Percentiles rank a stretch among this genome's conserved stretches.
phyloP scores from a whole-genome alignment of 2,797 vertebrate species.

The Buceros bicornis region DNA sequence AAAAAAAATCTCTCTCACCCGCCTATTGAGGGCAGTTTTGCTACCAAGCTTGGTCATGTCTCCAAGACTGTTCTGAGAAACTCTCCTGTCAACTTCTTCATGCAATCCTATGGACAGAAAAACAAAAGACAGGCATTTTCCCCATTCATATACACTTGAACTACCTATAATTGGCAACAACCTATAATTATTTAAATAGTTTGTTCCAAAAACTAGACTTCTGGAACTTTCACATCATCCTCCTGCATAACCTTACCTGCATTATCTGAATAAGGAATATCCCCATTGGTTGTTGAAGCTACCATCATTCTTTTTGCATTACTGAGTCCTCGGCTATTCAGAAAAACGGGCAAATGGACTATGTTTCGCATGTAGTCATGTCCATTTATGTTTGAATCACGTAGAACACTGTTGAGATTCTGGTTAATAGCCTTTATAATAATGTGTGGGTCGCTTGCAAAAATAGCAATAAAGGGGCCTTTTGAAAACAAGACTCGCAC shows the following conservation, averaged over 20 bases:
- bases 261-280: constrained; percentile 82
- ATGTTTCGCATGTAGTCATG: constrained; percentile 98
- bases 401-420: constrained; percentile 94
- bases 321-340: constrained; percentile 93
- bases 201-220: not conserved
- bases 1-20: constrained; percentile 82
- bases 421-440: constrained; percentile 99
- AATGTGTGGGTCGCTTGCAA: constrained; percentile 97
- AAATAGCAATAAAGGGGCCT: constrained; percentile 97
- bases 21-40: constrained; percentile 91
- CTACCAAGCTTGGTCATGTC: constrained; percentile 94
- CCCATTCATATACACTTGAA: not conserved
- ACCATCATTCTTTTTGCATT: constrained; percentile 87
- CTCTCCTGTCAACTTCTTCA: constrained; percentile 92
- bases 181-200: not conserved
- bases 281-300: constrained; percentile 86
- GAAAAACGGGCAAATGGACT: constrained; percentile 95
- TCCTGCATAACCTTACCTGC: constrained; percentile 74
- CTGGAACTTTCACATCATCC: not conserved
- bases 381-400: constrained; percentile 97
- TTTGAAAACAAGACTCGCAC: constrained; percentile 96
- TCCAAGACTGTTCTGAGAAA: constrained; percentile 94
- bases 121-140: not conserved
- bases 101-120: constrained; percentile 82
- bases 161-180: not conserved